Conservation (phyloP, 2,888 invertebrate genomes). For the Ethmia dodecea region DNA sequence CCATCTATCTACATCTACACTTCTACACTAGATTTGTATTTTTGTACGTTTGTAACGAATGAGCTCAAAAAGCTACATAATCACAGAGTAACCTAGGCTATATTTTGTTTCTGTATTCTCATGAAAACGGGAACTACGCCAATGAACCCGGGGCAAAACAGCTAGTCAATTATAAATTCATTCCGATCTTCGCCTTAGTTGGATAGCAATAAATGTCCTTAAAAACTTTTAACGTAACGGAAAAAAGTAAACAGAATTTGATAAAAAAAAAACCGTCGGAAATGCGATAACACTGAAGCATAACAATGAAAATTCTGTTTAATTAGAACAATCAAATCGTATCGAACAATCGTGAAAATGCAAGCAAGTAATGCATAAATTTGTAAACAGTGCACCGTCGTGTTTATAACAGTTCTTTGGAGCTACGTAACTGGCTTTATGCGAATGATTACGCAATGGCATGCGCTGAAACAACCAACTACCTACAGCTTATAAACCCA, state of each 20-base stretch:
- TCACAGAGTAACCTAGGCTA: no score
- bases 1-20: no score
- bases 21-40: no score
- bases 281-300: conserved; percentile 28
- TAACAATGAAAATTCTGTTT: conserved; percentile 45
- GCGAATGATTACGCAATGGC: conserved; percentile 39
- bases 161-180: no score
- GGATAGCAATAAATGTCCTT: not conserved
- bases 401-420: conserved; percentile 41
- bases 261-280: conserved; percentile 16
- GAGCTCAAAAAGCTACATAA: no score
- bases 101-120: no score
- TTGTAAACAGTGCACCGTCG: conserved; percentile 63
- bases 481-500: no score
- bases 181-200: not conserved
- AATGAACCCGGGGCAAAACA: no score
- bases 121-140: no score
- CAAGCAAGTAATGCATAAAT: conserved; percentile 49
- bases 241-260: not conserved
- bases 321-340: conserved; percentile 58
- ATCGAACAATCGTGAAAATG: conserved; percentile 46
- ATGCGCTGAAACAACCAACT: conserved; percentile 33
- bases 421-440: conserved; percentile 44
- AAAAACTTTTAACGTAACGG: no score
- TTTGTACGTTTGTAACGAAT: no score